Evolutionary conservation across 2,797 vertebrate genomes (phyloP).

Genomic region (Falco rusticolus): DNA sequence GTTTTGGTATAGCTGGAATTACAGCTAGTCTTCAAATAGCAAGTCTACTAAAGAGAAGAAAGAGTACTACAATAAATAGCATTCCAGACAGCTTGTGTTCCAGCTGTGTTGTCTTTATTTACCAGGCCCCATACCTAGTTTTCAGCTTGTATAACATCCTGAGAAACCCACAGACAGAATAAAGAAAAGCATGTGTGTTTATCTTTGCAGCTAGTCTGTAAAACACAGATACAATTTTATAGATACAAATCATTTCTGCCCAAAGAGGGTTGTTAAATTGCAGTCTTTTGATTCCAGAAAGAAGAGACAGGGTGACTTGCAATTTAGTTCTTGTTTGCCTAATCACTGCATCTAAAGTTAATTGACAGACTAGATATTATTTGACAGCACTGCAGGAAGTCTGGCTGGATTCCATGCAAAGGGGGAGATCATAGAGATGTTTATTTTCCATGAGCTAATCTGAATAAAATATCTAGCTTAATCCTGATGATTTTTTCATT

Average conservation of each 20-base stretch:
- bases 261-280: neutral
- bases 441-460: neutral
- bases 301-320: neutral
- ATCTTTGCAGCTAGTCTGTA: neutral
- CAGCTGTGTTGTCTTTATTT: neutral
- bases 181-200: neutral
- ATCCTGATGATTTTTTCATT: neutral
- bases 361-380: conserved; percentile 4
- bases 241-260: neutral
- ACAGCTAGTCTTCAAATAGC: neutral
- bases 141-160: neutral
- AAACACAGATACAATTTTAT: neutral
- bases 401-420: neutral
- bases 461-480: neutral
- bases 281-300: neutral
- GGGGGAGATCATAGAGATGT: neutral
- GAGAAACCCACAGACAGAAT: neutral
- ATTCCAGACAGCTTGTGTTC: neutral
- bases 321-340: conserved; percentile 22
- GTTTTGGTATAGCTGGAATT: neutral
- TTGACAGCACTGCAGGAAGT: neutral
- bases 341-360: neutral
- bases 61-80: neutral
- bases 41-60: neutral
- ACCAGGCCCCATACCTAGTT: neutral